phyloP scores from a whole-genome alignment of 2,113 vertebrate genomes.

The Etheostoma cragini region DNA sequence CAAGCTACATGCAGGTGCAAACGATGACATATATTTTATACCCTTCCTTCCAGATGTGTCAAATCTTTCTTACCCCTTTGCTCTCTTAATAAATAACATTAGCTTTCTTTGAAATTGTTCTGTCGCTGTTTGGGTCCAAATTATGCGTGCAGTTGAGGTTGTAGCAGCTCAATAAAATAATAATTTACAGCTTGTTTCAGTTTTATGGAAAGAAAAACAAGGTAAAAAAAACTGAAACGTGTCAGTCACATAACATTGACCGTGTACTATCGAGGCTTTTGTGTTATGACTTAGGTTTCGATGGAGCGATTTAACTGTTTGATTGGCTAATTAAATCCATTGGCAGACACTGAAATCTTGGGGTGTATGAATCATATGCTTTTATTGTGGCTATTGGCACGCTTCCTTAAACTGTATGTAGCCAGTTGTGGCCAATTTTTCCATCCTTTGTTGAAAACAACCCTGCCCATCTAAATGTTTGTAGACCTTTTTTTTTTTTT shows the following conservation, averaged over 20 bases:
- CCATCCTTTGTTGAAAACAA: not conserved
- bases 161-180: not conserved
- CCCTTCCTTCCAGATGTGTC: not conserved
- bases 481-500: not conserved
- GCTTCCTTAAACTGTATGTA: not conserved
- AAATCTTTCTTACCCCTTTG: not conserved
- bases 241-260: not conserved
- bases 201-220: not conserved
- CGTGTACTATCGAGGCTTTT: not conserved
- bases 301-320: not conserved
- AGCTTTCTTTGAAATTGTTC: conserved; percentile 5
- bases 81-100: conserved; percentile 26
- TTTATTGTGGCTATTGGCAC: not conserved
- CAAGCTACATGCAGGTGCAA: no score
- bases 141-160: not conserved
- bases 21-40: not conserved
- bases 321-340: conserved; percentile 21
- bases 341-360: not conserved
- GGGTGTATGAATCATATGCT: not conserved
- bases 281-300: not conserved
- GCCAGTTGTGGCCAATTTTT: not conserved
- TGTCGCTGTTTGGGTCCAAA: not conserved
- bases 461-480: not conserved
- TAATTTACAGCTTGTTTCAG: not conserved
- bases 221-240: not conserved